Evolutionary conservation across 2,797 vertebrate species (phyloP), one percentile per base, ranked within the genome.

Genomic region (Sebastes itinus): DNA sequence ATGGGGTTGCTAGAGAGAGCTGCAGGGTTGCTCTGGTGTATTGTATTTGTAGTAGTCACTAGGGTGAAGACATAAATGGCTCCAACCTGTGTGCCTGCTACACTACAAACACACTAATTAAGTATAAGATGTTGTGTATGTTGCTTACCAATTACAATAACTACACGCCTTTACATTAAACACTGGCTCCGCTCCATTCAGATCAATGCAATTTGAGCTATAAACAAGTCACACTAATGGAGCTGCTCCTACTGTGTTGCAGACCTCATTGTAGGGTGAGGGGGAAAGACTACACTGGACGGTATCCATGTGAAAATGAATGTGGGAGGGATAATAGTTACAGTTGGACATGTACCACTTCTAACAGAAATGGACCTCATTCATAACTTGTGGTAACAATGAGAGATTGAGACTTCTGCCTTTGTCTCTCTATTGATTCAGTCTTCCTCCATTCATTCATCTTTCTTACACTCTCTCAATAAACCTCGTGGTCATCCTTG

Each of bases 351-450:
- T 38, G 38, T 12, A 12, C 6, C 20, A 32, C 23, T 13, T 66
- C 55, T 78, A 7, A 2, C n/a, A 59, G 56, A 58, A 60, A 59
- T 4, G 7, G 22, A 62, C 30, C 67, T 69, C 73, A 81, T 88
- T 79, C 73, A 77, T 77, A 70, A 79, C 77, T 42, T 68, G 18
- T 46, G 23, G 55, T 18, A 73, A 77, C 70, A 83, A 70, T 80
- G 77, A 78, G 38, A 82, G 60, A 75, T 76, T 46, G 78, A 86
- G 68, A 77, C 62, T 14, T 81, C 65, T 30, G 3, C 58, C 73
- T 83, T 83, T 74, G 65, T 80, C 58, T 82, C 55, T 72, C n/a
- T 61, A 77, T 88, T 7, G 73, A 79, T 80, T 82, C 12, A 22
- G 2, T 46, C 78, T 32, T 49, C 58, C 71, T 52, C 30, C 77